Evolutionary conservation across 1,140 invertebrate genomes (phyloP), one percentile per base, ranked within the genome.

Genomic region (Drosophila repleta): DNA sequence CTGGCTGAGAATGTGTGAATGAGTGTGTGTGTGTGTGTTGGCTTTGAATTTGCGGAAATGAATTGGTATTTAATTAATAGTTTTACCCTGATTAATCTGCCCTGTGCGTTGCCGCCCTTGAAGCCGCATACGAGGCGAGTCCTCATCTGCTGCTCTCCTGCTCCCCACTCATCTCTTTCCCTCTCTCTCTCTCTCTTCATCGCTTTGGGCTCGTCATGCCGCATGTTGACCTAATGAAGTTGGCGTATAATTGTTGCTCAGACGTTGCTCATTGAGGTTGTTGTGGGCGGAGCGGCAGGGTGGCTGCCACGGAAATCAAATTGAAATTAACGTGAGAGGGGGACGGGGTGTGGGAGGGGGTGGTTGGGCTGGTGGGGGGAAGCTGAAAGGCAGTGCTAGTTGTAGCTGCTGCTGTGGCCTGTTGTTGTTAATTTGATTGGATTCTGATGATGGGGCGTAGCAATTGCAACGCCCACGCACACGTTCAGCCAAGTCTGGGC

Each of bases 51-150:
- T 90, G 82, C 89, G 90, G 89, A 90, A 90, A 90, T 90, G 90
- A 90, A 90, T 90, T 90, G 89, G 90, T 90, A 90, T 90, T 90
- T 90, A 91, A 91, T 90, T 91, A 91, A 90, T 91, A 91, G 90
- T 91, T 91, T 90, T 90, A 88, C 85, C 79, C 90, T 90, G 90
- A 91, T 91, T 91, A 90, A 91, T 90, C 90, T 90, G 78, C 82
- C 82, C 76, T 81, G 76, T 79, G 66, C 73, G 39, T 43, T 17
- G 73, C 76, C 78, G 69, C 69, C 71, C 70, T 65, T 70, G 37
- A 57, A 43, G 39, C 49, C 49, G 17, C 35, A 61, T 73, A 51
- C 26, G 39, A 69, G 11, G 46, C 29, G 39, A 3, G 2, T 21
- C 11, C 20, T 20, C 7, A 29, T 29, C 7, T 29, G 29, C 29